A percentile compares a stretch with the other conserved stretches of the same genome.
phyloP scores from a whole-genome alignment of 2,113 vertebrate species.

The Sturnira hondurensis region DNA sequence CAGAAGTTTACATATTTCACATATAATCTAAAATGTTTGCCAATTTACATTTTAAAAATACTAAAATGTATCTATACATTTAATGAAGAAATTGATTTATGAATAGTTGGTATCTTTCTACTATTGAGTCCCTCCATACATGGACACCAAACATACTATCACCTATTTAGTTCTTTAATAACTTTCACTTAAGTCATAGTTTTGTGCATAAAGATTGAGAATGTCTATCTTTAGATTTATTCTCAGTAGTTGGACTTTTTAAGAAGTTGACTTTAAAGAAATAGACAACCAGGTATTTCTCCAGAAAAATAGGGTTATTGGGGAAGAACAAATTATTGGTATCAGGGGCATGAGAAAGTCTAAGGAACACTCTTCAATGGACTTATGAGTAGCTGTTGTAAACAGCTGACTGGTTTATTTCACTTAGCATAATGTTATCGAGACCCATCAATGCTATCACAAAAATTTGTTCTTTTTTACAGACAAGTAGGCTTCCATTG shows the following conservation, averaged over 20 bases:
- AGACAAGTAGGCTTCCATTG: too few relatives aligned
- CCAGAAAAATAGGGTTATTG: too few relatives aligned
- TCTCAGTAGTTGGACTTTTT: background rate
- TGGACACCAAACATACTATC: background rate
- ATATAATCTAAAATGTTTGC: background rate
- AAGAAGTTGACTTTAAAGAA: background rate
- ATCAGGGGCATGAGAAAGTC: background rate
- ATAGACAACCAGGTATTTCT: background rate
- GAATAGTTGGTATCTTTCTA: background rate
- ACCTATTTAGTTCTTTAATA: background rate
- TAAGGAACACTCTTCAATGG: background rate
- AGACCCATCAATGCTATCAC: too few relatives aligned
- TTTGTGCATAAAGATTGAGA: background rate
- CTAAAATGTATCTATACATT: background rate
- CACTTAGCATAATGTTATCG: too few relatives aligned
- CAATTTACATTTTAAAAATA: background rate
- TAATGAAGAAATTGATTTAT: background rate
- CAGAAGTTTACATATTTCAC: background rate
- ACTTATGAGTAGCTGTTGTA: background rate
- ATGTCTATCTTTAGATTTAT: background rate
- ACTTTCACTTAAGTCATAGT: background rate
- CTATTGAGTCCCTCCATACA: background rate
- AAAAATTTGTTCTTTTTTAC: too few relatives aligned
- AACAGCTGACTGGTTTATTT: background rate
- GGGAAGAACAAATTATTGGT: background rate